Percentiles rank a stretch among this genome's conserved stretches.
These are phyloP conservation scores for Aphrophora alni DNA, from an alignment of 2,888 invertebrate species.

Conservation along the genomic window DNA sequence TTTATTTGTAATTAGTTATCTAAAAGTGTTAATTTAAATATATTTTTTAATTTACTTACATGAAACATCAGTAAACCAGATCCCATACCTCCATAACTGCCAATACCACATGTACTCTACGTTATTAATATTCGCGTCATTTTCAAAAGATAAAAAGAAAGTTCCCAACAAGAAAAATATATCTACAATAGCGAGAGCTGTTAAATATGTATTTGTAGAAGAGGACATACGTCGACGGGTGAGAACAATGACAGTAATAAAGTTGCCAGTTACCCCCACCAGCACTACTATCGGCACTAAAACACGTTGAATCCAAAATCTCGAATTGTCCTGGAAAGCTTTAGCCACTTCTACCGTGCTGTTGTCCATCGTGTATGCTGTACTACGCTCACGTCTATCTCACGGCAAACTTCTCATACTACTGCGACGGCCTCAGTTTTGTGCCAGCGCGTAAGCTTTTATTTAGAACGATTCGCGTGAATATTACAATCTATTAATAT, in stretches of 20 bases:
- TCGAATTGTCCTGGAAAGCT: constrained; percentile 53
- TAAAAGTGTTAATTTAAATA: too few relatives aligned
- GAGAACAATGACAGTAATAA: constrained; percentile 62
- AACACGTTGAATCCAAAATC: constrained; percentile 67
- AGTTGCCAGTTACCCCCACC: constrained; percentile 73
- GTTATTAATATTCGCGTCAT: constrained; percentile 64
- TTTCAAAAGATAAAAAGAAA: constrained; percentile 67
- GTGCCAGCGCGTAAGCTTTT: not conserved
- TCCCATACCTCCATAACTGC: constrained; percentile 47
- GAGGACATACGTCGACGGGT: constrained; percentile 71
- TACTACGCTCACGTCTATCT: not conserved
- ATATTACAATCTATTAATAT: not conserved
- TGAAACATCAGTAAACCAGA: not conserved
- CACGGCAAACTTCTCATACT: not conserved
- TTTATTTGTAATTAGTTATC: too few relatives aligned
- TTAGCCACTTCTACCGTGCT: not conserved
- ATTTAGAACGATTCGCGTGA: not conserved
- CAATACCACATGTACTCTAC: constrained; percentile 64
- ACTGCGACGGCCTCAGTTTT: not conserved
- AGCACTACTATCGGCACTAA: constrained; percentile 69
- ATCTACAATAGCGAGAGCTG: constrained; percentile 74
- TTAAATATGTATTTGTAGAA: constrained; percentile 76
- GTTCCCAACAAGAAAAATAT: constrained; percentile 71
- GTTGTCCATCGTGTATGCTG: not conserved
- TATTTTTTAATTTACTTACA: not conserved